These are phyloP conservation scores for Asobara japonica DNA, from an alignment of 1,140 invertebrate genomes.

Conservation along the genomic window DNA sequence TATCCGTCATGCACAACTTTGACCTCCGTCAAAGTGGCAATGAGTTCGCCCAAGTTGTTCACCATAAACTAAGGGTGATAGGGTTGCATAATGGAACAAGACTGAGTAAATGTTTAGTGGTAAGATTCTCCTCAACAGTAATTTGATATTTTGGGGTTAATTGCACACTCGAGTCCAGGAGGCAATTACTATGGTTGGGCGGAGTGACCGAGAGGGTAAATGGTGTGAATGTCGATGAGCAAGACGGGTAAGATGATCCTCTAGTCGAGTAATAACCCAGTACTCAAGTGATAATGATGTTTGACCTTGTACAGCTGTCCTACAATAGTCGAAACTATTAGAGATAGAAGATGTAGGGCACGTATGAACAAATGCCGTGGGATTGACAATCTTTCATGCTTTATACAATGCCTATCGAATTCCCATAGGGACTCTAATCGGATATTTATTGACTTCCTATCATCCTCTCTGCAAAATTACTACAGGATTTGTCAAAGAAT, in stretches of 20 bases:
- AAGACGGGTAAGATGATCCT: not conserved
- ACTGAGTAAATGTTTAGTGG: not conserved
- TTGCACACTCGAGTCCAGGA: not conserved
- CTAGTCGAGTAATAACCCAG: too few relatives aligned
- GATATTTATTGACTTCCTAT: too few relatives aligned
- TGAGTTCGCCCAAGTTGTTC: not conserved
- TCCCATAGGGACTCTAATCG: too few relatives aligned
- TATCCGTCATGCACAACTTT: not conserved
- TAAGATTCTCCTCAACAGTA: not conserved
- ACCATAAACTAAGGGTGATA: not conserved
- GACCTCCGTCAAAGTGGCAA: not conserved
- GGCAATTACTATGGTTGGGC: not conserved
- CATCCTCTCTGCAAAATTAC: too few relatives aligned
- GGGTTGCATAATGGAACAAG: not conserved
- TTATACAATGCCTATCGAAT: too few relatives aligned
- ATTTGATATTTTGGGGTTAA: not conserved
- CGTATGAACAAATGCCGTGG: too few relatives aligned
- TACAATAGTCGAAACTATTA: too few relatives aligned
- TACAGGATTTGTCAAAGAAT: too few relatives aligned
- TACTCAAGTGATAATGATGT: not conserved
- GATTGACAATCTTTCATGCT: too few relatives aligned
- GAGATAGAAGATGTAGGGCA: too few relatives aligned
- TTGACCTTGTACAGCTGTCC: not conserved
- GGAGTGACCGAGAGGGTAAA: not conserved
- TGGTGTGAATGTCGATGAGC: not conserved